These are phyloP conservation scores for Geotrupes spiniger DNA, from an alignment of 2,888 invertebrate genomes.

Conservation along the genomic window DNA sequence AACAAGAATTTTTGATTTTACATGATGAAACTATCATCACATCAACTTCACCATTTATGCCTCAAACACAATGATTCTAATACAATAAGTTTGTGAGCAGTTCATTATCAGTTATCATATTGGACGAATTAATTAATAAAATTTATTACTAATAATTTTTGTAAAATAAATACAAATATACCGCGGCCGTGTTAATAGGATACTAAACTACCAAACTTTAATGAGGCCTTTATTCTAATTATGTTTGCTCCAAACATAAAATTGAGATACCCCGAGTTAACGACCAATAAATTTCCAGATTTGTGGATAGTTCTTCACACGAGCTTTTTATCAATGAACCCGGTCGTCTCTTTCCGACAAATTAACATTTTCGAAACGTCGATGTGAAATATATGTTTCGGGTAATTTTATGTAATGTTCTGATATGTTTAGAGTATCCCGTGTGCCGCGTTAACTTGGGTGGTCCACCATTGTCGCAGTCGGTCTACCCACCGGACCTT, in stretches of 20 bases:
- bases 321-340: slow-evolving; percentile 26
- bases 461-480: slow-evolving; percentile 21
- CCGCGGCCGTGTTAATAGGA: too few species aligned
- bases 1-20: too few species aligned
- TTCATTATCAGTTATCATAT: too few species aligned
- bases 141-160: too few species aligned
- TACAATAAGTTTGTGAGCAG: too few species aligned
- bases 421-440: slow-evolving; percentile 12
- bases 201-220: slow-evolving; percentile 20
- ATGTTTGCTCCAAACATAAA: slow-evolving; percentile 26
- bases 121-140: too few species aligned
- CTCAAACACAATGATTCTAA: too few species aligned
- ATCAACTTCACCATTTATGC: too few species aligned
- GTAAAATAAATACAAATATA: too few species aligned
- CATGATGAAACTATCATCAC: too few species aligned
- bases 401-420: slow-evolving; percentile 20
- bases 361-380: slow-evolving; percentile 27
- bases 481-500: slow-evolving; percentile 21
- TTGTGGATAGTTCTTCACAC: slow-evolving; percentile 26
- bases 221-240: slow-evolving; percentile 27
- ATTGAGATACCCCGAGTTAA: slow-evolving; percentile 25
- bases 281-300: slow-evolving; percentile 27
- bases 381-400: slow-evolving; percentile 19
- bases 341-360: slow-evolving; percentile 13
- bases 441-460: slow-evolving; percentile 21